phyloP scores from a whole-genome alignment of 2,888 invertebrate species.

The Lutraria lutraria region DNA sequence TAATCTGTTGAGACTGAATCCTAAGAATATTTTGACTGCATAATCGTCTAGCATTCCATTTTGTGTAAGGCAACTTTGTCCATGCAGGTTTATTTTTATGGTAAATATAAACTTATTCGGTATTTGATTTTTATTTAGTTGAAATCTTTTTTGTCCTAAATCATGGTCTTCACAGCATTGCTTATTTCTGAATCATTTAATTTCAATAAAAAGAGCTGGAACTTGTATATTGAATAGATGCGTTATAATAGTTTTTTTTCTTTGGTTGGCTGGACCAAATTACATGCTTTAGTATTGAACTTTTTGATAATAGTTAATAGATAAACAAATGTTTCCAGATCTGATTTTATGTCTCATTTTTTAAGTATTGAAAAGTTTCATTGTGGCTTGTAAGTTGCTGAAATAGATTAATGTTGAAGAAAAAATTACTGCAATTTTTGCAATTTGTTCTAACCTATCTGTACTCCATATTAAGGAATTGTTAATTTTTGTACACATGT shows the following conservation, averaged over 20 bases:
- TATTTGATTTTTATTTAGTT: background rate
- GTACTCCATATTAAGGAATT: background rate
- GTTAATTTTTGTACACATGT: background rate
- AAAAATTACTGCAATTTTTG: background rate
- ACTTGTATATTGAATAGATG: background rate
- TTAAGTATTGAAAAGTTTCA: background rate
- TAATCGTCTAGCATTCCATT: background rate
- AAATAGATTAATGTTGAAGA: background rate
- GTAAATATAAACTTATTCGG: background rate
- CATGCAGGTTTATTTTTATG: background rate
- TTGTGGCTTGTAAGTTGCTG: background rate
- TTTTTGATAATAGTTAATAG: background rate
- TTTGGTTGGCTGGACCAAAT: slow-evolving; percentile 44
- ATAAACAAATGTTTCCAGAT: background rate
- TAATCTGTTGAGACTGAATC: background rate
- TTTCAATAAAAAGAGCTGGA: background rate
- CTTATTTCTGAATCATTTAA: background rate
- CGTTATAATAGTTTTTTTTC: background rate
- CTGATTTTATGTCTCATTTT: background rate
- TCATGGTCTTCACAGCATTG: background rate
- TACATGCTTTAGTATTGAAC: background rate
- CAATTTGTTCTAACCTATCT: background rate
- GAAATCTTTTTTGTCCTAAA: background rate
- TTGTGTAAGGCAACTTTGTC: background rate
- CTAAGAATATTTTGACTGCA: background rate